phyloP scores from a whole-genome alignment of 2,113 vertebrate genomes.

The Phaethon lepturus region DNA sequence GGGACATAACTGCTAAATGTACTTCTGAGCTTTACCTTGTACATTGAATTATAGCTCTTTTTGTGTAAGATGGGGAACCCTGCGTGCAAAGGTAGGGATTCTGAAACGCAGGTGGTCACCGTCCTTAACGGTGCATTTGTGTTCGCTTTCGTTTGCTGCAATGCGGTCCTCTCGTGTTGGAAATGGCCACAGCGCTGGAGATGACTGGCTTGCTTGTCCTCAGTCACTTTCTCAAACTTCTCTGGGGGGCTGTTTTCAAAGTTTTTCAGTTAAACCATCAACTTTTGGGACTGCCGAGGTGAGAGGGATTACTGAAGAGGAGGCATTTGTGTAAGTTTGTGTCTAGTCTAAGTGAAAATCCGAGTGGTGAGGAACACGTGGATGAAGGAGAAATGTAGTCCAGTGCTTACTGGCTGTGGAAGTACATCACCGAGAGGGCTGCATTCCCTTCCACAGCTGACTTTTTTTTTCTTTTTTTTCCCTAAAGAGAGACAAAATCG shows the following conservation, averaged over 20 bases:
- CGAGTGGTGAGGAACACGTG: neutral
- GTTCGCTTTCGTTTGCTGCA: neutral
- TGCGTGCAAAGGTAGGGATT: neutral
- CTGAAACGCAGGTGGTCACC: neutral
- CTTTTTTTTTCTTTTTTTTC: neutral
- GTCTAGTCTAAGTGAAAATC: neutral
- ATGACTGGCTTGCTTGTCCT: neutral
- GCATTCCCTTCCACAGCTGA: neutral
- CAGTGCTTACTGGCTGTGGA: neutral
- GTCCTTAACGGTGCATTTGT: rapidly evolving
- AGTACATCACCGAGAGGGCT: neutral
- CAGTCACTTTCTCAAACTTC: neutral
- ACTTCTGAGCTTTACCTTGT: neutral
- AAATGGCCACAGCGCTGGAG: neutral
- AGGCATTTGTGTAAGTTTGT: neutral
- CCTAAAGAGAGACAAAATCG: neutral
- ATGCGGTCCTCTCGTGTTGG: rapidly evolving
- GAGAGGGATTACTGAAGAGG: neutral
- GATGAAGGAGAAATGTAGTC: neutral
- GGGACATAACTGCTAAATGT: neutral
- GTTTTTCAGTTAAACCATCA: neutral
- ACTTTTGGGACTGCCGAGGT: neutral
- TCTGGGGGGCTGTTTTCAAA: neutral
- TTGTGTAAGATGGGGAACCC: neutral
- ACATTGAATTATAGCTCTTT: neutral